Evolutionary conservation across 1,140 invertebrate species (phyloP).

Genomic region (Ooceraea biroi): DNA sequence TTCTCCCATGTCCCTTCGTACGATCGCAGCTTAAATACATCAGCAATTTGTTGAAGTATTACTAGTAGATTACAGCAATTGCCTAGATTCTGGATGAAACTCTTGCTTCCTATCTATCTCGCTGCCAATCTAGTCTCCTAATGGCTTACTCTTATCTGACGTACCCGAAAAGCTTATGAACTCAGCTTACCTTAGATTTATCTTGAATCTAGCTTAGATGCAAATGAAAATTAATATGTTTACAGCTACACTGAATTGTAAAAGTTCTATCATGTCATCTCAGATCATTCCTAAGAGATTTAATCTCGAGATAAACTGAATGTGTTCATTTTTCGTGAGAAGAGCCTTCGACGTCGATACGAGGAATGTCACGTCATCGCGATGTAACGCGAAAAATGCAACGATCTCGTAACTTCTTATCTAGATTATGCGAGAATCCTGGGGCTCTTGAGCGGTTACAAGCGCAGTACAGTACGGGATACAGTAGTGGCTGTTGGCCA

Average conservation of each 20-base stretch:
- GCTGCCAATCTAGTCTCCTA: neutral
- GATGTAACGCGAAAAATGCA: conserved; percentile 5
- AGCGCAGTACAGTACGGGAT: conserved; percentile 1
- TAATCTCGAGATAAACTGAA: conserved; percentile 17
- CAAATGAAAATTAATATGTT: neutral
- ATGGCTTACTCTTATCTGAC: neutral
- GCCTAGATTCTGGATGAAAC: neutral
- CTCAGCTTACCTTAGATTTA: neutral
- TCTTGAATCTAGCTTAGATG: neutral
- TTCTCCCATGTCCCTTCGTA: neutral
- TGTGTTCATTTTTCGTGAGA: neutral
- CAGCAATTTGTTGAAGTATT: conserved; percentile 6
- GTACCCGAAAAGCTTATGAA: neutral
- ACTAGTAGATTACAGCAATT: neutral
- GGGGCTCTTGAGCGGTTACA: neutral
- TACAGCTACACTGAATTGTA: neutral
- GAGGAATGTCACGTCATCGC: neutral
- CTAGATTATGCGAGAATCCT: conserved; percentile 24
- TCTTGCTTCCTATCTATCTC: neutral
- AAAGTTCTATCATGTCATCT: neutral
- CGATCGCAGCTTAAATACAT: neutral
- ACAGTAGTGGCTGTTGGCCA: neutral
- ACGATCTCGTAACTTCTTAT: conserved; percentile 6
- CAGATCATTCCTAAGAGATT: neutral
- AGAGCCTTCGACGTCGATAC: neutral